Conservation (phyloP, 2,888 invertebrate species). For the Leucophora obtusa region DNA sequence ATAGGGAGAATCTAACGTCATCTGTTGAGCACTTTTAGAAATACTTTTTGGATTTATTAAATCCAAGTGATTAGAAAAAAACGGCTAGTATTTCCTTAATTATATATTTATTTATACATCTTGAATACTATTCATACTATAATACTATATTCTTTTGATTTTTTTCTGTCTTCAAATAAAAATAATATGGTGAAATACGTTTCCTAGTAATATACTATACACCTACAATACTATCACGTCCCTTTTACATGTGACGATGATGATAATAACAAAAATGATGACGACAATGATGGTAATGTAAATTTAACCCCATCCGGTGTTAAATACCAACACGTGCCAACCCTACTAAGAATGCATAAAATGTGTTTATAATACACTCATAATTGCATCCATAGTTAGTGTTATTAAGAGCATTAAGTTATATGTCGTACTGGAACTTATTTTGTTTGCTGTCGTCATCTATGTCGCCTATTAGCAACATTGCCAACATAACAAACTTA, state of each 20-base stretch:
- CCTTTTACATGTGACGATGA: conserved; percentile 4
- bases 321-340: conserved; percentile 55
- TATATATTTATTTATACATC: too few species aligned
- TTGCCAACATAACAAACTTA: conserved; percentile 46
- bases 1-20: too few species aligned
- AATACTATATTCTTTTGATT: too few species aligned
- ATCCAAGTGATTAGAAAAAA: too few species aligned
- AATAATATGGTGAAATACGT: too few species aligned
- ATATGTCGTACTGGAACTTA: conserved; percentile 30
- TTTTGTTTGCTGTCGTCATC: conserved; percentile 33
- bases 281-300: not conserved
- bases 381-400: conserved; percentile 37
- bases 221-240: not conserved
- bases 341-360: conserved; percentile 45
- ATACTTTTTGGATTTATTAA: too few species aligned
- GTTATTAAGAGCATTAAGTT: conserved; percentile 31
- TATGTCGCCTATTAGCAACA: conserved; percentile 32
- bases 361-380: conserved; percentile 39
- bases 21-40: too few species aligned
- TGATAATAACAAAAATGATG: conserved; percentile 24
- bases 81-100: too few species aligned
- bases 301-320: conserved; percentile 33
- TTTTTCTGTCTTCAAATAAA: too few species aligned
- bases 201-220: too few species aligned
- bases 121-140: too few species aligned